phyloP scores from a whole-genome alignment of 92 coral and sea anemone species.

The Anthopleura xanthogrammica region DNA sequence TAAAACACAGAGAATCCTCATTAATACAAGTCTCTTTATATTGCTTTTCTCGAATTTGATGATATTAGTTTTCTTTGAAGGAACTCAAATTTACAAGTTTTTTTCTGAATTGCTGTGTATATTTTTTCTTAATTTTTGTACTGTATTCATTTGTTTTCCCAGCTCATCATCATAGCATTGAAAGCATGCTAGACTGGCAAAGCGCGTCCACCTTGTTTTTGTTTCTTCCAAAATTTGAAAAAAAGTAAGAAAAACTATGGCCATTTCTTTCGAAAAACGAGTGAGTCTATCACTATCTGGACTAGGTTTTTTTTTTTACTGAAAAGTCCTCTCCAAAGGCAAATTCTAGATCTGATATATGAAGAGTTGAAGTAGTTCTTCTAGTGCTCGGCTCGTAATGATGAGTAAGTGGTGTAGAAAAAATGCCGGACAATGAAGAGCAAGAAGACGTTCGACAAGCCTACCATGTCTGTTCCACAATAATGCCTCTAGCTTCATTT shows the following conservation, averaged over 20 bases:
- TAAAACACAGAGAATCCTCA: no score
- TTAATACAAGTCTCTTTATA: no score
- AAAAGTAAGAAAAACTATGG: no score
- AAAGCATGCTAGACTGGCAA: background rate
- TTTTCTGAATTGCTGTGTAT: background rate
- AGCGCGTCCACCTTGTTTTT: background rate
- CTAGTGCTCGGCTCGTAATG: background rate
- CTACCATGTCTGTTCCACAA: background rate
- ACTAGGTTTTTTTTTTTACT: no score
- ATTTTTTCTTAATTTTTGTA: background rate
- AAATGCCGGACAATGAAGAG: background rate
- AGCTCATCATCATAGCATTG: background rate
- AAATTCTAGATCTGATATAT: background rate
- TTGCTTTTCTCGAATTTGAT: no score
- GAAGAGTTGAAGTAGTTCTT: background rate
- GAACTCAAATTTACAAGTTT: background rate
- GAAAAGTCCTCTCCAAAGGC: background rate
- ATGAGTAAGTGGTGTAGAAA: background rate
- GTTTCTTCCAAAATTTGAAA: no score
- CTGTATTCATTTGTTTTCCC: background rate
- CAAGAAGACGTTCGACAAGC: background rate
- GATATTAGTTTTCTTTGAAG: no score
- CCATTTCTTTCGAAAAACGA: background rate
- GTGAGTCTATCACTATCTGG: background rate
- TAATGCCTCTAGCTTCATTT: background rate